phyloP scores from a whole-genome alignment of 2,113 vertebrate genomes.

The Prionailurus bengalensis region DNA sequence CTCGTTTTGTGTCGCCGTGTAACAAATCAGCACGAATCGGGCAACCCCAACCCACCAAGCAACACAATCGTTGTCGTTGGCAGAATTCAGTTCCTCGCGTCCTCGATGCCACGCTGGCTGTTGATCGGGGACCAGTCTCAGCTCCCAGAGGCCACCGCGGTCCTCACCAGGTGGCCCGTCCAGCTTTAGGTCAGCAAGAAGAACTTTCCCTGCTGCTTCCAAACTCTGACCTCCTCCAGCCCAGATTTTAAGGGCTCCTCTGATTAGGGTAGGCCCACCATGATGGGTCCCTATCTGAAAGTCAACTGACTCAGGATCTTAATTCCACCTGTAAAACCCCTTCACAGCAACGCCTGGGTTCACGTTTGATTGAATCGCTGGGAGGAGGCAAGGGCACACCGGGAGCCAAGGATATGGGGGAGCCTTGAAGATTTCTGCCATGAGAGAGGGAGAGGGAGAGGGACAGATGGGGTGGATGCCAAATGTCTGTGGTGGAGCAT shows the following conservation, averaged over 20 bases:
- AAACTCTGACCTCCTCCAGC: not conserved
- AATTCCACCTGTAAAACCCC: not conserved
- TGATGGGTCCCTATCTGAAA: not conserved
- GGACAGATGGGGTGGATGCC: not conserved
- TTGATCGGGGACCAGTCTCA: not conserved
- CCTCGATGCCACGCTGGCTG: not conserved
- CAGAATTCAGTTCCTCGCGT: not conserved
- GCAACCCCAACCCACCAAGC: not conserved
- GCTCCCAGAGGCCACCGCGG: not conserved
- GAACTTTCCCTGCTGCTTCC: not conserved
- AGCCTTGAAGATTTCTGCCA: not conserved
- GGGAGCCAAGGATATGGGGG: not conserved
- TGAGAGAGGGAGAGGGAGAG: not conserved
- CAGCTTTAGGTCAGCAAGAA: not conserved
- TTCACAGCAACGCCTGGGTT: not conserved
- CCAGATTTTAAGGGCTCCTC: not conserved
- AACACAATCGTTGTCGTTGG: not conserved
- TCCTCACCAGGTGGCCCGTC: no score
- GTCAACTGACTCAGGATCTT: not conserved
- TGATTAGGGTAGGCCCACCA: not conserved
- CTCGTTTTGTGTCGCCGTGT: fast-evolving
- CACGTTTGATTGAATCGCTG: not conserved
- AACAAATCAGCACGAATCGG: not conserved
- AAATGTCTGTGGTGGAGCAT: no score
- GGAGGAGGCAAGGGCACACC: not conserved